Evolutionary conservation across 2,113 vertebrate species (phyloP), one percentile per base, ranked within the genome.

Genomic region (Pseudorectes ferrugineus): DNA sequence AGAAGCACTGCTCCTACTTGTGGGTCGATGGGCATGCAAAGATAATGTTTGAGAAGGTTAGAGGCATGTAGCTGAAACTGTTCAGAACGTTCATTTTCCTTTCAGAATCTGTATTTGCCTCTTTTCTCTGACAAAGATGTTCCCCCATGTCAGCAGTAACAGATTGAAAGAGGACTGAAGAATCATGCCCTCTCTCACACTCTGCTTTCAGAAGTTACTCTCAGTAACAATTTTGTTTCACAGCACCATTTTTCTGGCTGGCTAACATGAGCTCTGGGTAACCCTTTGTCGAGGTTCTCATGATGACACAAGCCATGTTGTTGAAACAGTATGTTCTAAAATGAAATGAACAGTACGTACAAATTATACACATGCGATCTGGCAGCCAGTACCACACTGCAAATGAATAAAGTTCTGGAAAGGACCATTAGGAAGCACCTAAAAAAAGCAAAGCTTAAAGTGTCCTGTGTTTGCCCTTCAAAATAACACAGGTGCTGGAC

Each of bases 241-340:
- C 78, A 68, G 95, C 63, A 70, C 65, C 40, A 2, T 91, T 89
- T 95, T 94, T 51, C 88, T 90, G 88, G 46, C 94, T 85, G 65
- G 51, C 63, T 96, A 48, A 35, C 75, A 42, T 24, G 40, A 83
- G 85, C 87, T 90, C 85, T 63, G 75, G 78, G 80, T 85, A 96
- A 84, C 71, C 71, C 78, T 90, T 92, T 95, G 88, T 63, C 26
- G 0, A 76, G 88, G 82, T 78, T 95, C 92, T 94, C 92, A 38
- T 71, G 88, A 90, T 95, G 95, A 97, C 92, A 96, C 78, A 93
- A 94, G 51, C 63, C 75, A 22, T 63, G 90, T 80, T 95, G 78
- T 61, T 94, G 88, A 94, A 96, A 97, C 93, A 90, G 78, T 63
- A n/a, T 88, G 90, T 96, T 96, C 93, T 88, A 52, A 92, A 94